Evolutionary conservation across 2,888 invertebrate genomes (phyloP).

Genomic region (Siphonodentalium dalli): DNA sequence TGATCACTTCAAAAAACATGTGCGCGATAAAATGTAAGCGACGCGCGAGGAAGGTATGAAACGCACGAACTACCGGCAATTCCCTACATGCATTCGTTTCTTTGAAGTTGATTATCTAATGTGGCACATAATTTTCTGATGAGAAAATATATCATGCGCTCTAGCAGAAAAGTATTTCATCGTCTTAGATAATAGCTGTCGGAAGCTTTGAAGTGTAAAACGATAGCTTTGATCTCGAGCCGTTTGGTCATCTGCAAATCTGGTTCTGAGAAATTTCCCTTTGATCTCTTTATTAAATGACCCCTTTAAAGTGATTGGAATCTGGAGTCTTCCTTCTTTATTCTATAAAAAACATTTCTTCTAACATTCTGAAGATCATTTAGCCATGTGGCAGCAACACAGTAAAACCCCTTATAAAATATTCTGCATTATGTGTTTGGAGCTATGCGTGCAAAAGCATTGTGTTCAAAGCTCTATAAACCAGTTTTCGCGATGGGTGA

Average conservation of each 20-base stretch:
- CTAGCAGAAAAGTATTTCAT: neutral
- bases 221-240: conserved; percentile 11
- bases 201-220: conserved; percentile 27
- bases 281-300: conserved; percentile 44
- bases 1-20: too few relatives aligned
- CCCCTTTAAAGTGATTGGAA: conserved; percentile 23
- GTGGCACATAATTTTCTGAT: too few relatives aligned
- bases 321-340: conserved; percentile 24
- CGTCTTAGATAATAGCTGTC: conserved; percentile 12
- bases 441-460: neutral
- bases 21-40: too few relatives aligned
- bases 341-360: conserved; percentile 19
- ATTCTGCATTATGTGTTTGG: neutral
- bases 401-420: neutral
- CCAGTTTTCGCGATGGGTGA: neutral
- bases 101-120: too few relatives aligned
- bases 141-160: too few relatives aligned
- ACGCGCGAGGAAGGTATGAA: too few relatives aligned
- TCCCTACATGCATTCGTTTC: too few relatives aligned
- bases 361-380: conserved; percentile 5
- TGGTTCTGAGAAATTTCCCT: conserved; percentile 28
- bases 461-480: neutral
- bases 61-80: too few relatives aligned
- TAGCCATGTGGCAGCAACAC: conserved; percentile 7
- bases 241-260: conserved; percentile 12